Base-by-base conservation (phyloP, 2,113 vertebrate species). In the Saccopteryx bilineata region DNA sequence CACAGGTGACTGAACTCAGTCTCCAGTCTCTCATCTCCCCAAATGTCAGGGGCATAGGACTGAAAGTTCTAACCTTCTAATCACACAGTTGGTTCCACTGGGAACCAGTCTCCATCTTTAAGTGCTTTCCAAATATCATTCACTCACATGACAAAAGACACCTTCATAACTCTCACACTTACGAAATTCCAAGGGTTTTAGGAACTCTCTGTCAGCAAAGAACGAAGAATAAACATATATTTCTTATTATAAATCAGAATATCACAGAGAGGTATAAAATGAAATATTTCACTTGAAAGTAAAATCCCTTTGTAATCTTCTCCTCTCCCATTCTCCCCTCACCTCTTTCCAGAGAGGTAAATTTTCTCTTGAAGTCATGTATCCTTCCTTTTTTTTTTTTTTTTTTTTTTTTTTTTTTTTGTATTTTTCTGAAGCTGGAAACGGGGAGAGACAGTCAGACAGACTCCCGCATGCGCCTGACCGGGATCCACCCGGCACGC, bases 251-350 rank as follows among this genome's bases (percentile, higher is more conserved):
- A 54, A 80, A 33, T 72, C 46, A 72, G 58, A 93, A 19, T 61
- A 71, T 72, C 46, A 72, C 26, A 81, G 5, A 31, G 56, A 80
- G n/a, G 39, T 52, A 58, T 48, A 28, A 80, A 76, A 82, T 87
- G 90, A 83, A 81, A 75, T 82, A 91, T 69, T 94, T 86, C 21
- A 54, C 2, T 33, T 72, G 90, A 61, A 93, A 79, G 12, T 87
- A 21, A 78, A 90, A 8, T 14, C 9, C 28, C 1, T 94, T 80
- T 71, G 24, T 84, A 63, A 76, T 75, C 10, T 1, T 52, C 9
- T 71, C 9, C n/a, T 74, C 56, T 63, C 33, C 46, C n/a, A 90
- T 80, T 90, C 28, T 82, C 21, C 17, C 2, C 9, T 26, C 17
- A 50, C 9, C 17, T 71, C n/a, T 88, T 24, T 72, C 26, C 46